Percentiles rank a stretch among this genome's conserved stretches.
Evolutionary conservation across 2,113 vertebrate genomes (phyloP).

Genomic region (Scomber colias): DNA sequence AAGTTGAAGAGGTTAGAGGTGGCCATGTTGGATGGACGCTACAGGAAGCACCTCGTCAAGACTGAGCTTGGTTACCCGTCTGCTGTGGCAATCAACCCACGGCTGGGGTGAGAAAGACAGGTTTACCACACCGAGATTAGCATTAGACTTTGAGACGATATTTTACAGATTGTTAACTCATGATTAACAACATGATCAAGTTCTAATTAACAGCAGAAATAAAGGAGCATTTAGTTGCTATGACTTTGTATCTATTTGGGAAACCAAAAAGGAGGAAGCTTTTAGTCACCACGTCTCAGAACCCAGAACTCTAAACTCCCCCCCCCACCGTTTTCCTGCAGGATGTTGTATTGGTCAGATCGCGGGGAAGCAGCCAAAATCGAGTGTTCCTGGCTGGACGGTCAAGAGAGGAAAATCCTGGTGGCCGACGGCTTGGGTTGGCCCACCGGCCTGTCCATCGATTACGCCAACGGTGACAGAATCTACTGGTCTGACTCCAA

Average conservation of each 20-base stretch:
- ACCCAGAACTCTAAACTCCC: background rate
- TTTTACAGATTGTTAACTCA: background rate
- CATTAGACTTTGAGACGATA: background rate
- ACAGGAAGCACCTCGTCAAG: constrained; percentile 92
- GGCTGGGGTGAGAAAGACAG: constrained; percentile 84
- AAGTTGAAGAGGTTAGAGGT: constrained; percentile 90
- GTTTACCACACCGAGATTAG: background rate
- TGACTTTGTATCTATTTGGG: background rate
- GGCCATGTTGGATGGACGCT: constrained; percentile 92
- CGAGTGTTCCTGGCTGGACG: constrained; percentile 94
- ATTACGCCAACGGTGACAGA: constrained; percentile 91
- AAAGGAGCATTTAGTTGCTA: background rate
- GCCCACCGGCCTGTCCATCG: constrained; percentile 93
- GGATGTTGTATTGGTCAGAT: constrained; percentile 94
- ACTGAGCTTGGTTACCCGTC: constrained; percentile 89
- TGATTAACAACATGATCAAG: background rate
- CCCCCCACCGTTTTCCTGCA: constrained; percentile 51
- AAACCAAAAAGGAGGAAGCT: background rate
- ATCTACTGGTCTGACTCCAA: constrained; percentile 96
- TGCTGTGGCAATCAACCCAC: constrained; percentile 91
- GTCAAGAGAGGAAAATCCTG: constrained; percentile 87
- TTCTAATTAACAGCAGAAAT: background rate
- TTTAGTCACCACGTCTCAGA: background rate
- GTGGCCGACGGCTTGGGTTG: constrained; percentile 88
- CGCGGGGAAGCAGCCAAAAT: constrained; percentile 90